Percentiles rank a stretch among this genome's conserved stretches.
Evolutionary conservation across 2,888 invertebrate species (phyloP).

Genomic region (Orthosia gothica): DNA sequence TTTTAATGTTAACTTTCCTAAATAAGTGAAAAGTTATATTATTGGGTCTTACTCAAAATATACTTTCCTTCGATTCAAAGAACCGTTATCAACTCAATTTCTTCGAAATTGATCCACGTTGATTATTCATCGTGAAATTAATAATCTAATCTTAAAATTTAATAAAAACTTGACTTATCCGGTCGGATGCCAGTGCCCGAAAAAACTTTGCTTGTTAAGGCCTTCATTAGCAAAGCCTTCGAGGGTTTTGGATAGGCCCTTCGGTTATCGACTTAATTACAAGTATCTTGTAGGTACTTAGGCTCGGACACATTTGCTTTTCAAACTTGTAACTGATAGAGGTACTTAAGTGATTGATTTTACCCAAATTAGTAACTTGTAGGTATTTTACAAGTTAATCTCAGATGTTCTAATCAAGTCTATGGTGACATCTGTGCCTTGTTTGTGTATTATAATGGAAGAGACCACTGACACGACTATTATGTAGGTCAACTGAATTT

Average conservation of each 20-base stretch:
- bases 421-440: not conserved
- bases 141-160: slow-evolving; percentile 68
- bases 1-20: not conserved
- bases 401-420: not conserved
- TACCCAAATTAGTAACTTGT: slow-evolving; percentile 39
- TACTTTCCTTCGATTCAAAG: slow-evolving; percentile 22
- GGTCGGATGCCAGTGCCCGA: slow-evolving; percentile 64
- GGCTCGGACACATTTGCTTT: slow-evolving; percentile 50
- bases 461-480: not conserved
- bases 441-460: not conserved
- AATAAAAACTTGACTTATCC: slow-evolving; percentile 68
- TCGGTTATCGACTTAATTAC: slow-evolving; percentile 74
- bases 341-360: slow-evolving; percentile 55
- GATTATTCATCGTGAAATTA: slow-evolving; percentile 65
- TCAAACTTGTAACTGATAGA: slow-evolving; percentile 50
- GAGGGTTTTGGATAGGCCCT: slow-evolving; percentile 70
- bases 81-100: slow-evolving; percentile 42
- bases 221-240: slow-evolving; percentile 77
- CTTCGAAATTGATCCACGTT: slow-evolving; percentile 47
- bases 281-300: slow-evolving; percentile 65
- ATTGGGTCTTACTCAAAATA: not conserved
- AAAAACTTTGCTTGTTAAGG: slow-evolving; percentile 78
- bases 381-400: slow-evolving; percentile 21
- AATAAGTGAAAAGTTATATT: slow-evolving; percentile 7
- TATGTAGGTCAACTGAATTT: not conserved